These are phyloP conservation scores for Papilio dardanus DNA, from an alignment of 1,140 invertebrate genomes.

Conservation along the genomic window DNA sequence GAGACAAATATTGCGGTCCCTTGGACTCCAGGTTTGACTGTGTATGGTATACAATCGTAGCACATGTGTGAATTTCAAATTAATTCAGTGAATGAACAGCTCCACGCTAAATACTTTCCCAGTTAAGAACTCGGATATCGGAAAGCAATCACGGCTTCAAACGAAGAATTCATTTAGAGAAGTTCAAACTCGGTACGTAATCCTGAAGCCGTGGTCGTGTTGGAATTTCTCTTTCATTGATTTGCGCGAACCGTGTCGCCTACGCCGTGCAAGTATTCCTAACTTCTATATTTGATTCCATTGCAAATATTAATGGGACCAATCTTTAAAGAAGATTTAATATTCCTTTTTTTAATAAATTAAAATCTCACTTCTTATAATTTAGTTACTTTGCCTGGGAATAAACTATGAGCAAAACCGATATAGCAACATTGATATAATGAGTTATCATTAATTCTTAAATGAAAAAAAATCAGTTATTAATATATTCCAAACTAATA, in stretches of 20 bases:
- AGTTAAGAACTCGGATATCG: constrained; percentile 42
- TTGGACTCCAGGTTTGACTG: too few species aligned
- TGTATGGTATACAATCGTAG: constrained; percentile 24
- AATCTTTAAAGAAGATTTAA: too few species aligned
- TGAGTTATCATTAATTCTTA: background rate
- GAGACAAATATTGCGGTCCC: too few species aligned
- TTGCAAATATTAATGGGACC: constrained; percentile 68
- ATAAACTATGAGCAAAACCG: too few species aligned
- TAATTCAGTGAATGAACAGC: constrained; percentile 13
- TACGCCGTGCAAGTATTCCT: constrained; percentile 67
- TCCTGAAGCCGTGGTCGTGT: constrained; percentile 53
- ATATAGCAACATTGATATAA: too few species aligned
- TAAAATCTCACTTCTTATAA: too few species aligned
- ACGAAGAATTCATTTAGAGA: constrained; percentile 56
- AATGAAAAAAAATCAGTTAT: too few species aligned
- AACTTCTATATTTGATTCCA: constrained; percentile 60
- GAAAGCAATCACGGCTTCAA: constrained; percentile 47
- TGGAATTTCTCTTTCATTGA: constrained; percentile 66
- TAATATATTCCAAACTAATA: too few species aligned
- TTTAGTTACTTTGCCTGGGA: too few species aligned
- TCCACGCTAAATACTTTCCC: constrained; percentile 34
- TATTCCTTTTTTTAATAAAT: too few species aligned
- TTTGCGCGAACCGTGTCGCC: constrained; percentile 49
- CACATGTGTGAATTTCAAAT: constrained; percentile 60
- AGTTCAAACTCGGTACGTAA: constrained; percentile 54